These are phyloP conservation scores for Erebia aethiops DNA, from an alignment of 2,888 invertebrate species.

Conservation along the genomic window DNA sequence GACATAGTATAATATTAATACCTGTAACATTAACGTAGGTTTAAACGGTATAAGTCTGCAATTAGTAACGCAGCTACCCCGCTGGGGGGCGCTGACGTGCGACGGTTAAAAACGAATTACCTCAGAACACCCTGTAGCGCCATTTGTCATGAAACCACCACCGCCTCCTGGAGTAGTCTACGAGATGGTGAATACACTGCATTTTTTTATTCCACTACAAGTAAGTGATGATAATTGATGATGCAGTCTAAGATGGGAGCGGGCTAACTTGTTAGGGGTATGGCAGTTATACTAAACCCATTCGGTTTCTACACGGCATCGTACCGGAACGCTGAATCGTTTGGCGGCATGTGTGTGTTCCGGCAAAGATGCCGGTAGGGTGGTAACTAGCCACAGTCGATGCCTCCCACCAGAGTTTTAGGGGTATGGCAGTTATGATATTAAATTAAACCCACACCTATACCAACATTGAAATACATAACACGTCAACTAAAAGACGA, in stretches of 20 bases:
- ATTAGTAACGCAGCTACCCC: constrained; percentile 42
- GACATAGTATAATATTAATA: background rate
- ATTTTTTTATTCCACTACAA: too few relatives aligned
- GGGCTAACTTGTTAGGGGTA: too few relatives aligned
- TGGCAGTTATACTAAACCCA: too few relatives aligned
- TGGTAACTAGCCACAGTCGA: too few relatives aligned
- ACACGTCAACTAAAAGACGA: too few relatives aligned
- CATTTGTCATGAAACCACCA: constrained; percentile 67
- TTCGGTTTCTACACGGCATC: background rate
- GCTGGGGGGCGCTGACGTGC: constrained; percentile 68
- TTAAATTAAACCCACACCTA: too few relatives aligned
- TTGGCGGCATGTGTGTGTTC: too few relatives aligned
- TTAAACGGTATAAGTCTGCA: constrained; percentile 17
- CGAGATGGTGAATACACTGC: constrained; percentile 46
- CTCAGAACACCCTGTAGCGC: constrained; percentile 69
- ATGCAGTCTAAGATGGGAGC: too few relatives aligned
- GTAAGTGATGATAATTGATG: background rate
- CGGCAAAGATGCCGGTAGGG: too few relatives aligned
- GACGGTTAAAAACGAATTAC: constrained; percentile 79
- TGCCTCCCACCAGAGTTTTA: too few relatives aligned
- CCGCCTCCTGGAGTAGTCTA: constrained; percentile 53
- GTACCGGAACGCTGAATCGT: background rate
- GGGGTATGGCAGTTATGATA: too few relatives aligned
- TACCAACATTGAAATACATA: too few relatives aligned
- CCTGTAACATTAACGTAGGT: background rate